Conservation (phyloP, 1,140 invertebrate species). For the Drosophila nigromelanica region DNA sequence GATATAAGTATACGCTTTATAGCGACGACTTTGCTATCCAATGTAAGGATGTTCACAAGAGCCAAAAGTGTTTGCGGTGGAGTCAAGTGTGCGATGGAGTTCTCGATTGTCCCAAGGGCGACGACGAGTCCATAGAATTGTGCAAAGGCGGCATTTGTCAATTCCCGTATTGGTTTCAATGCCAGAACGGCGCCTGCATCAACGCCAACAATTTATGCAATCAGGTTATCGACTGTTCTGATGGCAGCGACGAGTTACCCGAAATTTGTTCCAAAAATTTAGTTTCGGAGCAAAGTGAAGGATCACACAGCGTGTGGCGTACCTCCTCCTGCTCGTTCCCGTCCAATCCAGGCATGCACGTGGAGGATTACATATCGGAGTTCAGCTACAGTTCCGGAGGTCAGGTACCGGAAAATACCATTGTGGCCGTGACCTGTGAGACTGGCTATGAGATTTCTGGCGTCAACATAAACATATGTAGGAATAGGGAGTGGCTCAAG, state of each 20-base stretch:
- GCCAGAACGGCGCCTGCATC: conserved; percentile 86
- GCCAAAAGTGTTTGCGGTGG: conserved; percentile 27
- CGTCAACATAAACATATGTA: conserved; percentile 18
- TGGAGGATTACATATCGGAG: neutral
- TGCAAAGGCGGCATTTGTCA: conserved; percentile 69
- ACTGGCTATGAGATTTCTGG: conserved; percentile 3
- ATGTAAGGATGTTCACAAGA: neutral
- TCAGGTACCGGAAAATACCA: conserved; percentile 9
- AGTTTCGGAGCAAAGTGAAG: too few species aligned
- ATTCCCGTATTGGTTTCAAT: conserved; percentile 84
- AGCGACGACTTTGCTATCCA: neutral
- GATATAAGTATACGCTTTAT: neutral
- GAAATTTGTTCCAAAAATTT: conserved; percentile 1
- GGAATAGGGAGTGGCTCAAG: conserved; percentile 7
- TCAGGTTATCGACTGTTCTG: conserved; percentile 86
- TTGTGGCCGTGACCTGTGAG: conserved; percentile 23
- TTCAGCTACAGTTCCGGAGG: neutral
- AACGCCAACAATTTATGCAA: conserved; percentile 85
- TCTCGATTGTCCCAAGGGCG: conserved; percentile 85
- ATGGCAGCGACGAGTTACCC: conserved; percentile 88
- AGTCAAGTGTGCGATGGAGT: conserved; percentile 74
- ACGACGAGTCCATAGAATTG: conserved; percentile 85
- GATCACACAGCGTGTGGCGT: neutral
- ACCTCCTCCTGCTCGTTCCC: neutral
- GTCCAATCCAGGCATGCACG: neutral